Percentiles rank a stretch among this genome's conserved stretches.
Conservation (phyloP, 2,888 invertebrate genomes). For the Lacanobia oleracea region DNA sequence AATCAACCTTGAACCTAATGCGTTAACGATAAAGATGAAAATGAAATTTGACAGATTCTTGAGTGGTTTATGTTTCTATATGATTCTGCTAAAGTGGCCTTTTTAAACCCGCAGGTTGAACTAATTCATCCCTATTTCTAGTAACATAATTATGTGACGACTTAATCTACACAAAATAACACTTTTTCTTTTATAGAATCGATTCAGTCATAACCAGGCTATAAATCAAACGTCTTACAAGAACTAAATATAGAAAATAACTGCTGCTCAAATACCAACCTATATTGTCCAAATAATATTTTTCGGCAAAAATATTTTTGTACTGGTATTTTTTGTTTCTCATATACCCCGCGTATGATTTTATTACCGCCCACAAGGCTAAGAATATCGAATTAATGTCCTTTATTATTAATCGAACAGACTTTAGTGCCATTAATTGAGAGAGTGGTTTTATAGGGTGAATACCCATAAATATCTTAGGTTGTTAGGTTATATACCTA, state of each 20-base stretch:
- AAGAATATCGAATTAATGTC: constrained; percentile 32
- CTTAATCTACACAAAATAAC: no score
- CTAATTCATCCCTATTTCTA: no score
- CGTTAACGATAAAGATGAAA: no score
- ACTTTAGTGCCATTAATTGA: constrained; percentile 7
- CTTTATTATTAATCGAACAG: constrained; percentile 16
- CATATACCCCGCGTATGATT: constrained; percentile 6
- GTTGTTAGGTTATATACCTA: no score
- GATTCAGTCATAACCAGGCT: background rate
- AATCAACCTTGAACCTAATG: no score
- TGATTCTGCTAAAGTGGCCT: no score
- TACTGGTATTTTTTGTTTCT: background rate
- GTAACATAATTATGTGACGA: no score
- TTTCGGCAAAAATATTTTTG: constrained; percentile 11
- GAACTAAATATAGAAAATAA: background rate
- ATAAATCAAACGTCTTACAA: background rate
- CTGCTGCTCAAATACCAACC: background rate
- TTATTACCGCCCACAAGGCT: constrained; percentile 23
- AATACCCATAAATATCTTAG: background rate
- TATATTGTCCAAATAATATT: constrained; percentile 7
- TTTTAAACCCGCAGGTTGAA: no score
- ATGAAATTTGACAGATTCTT: no score
- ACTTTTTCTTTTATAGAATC: background rate
- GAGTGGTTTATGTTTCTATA: no score
- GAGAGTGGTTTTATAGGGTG: background rate